phyloP scores from a whole-genome alignment of 2,113 vertebrate species.

The Amphiprion percula region DNA sequence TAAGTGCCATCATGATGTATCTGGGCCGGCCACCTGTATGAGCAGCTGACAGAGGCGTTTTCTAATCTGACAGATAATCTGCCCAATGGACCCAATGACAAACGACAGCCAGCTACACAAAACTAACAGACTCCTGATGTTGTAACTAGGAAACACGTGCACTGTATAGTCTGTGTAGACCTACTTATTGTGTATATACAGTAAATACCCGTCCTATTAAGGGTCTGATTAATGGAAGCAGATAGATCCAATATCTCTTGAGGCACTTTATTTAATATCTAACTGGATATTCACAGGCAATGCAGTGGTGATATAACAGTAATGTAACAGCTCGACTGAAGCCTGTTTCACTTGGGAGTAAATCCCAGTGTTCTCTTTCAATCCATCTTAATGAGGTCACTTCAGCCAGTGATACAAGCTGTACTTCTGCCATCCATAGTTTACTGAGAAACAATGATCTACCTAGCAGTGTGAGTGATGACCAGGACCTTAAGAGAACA shows the following conservation, averaged over 20 bases:
- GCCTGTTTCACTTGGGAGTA: constrained; percentile 24
- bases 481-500: constrained; percentile 40
- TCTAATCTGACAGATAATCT: constrained; percentile 87
- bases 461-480: constrained; percentile 45
- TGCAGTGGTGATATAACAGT: constrained; percentile 4
- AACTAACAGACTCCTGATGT: constrained; percentile 9
- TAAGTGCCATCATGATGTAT: constrained; percentile 67
- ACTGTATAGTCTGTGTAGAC: constrained; percentile 10
- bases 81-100: constrained; percentile 77
- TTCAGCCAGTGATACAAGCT: constrained; percentile 13
- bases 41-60: constrained; percentile 74
- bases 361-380: constrained; percentile 22
- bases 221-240: constrained; percentile 41
- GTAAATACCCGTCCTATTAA: constrained; percentile 34
- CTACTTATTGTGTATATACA: constrained; percentile 30
- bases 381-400: constrained; percentile 55
- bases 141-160: constrained; percentile 16
- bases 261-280: constrained; percentile 46
- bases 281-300: constrained; percentile 52
- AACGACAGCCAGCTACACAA: constrained; percentile 58
- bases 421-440: constrained; percentile 25
- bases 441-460: constrained; percentile 60
- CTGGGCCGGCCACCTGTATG: constrained; percentile 72
- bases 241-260: constrained; percentile 32
- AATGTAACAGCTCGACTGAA: constrained; percentile 14